These are phyloP conservation scores for Apamea epomidion DNA, from an alignment of 2,888 invertebrate species.

Conservation along the genomic window DNA sequence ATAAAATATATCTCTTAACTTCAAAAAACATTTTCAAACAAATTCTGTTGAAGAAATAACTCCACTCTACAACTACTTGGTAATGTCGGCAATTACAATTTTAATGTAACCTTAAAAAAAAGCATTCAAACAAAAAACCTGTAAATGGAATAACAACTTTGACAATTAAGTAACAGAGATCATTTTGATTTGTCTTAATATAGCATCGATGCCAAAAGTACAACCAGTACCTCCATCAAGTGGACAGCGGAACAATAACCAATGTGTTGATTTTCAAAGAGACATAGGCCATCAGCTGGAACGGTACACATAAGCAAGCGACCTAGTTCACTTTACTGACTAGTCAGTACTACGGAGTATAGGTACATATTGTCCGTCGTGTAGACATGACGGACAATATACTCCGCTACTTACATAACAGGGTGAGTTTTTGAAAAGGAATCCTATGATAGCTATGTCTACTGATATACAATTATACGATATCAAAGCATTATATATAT, in stretches of 20 bases:
- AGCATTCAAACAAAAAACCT: no score
- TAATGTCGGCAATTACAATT: background rate
- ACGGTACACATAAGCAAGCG: slow-evolving; percentile 19
- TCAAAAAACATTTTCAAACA: background rate
- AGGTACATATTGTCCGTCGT: no score
- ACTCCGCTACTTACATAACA: background rate
- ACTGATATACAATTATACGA: no score
- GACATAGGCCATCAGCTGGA: slow-evolving; percentile 6
- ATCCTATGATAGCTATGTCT: background rate
- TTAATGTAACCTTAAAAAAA: background rate
- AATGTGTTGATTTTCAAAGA: slow-evolving; percentile 41
- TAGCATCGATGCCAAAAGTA: background rate
- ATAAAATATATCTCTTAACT: background rate
- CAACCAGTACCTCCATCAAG: background rate
- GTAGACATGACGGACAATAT: slow-evolving; percentile 10
- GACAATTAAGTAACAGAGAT: background rate
- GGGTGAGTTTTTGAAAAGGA: background rate
- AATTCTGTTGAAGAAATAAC: background rate
- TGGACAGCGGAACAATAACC: slow-evolving; percentile 19
- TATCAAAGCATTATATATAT: no score
- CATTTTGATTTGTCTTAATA: background rate
- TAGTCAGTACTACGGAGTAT: no score
- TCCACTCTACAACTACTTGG: background rate
- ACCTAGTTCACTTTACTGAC: slow-evolving; percentile 30
- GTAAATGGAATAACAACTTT: background rate